Conservation (phyloP, 2,888 invertebrate species). For the Euzetes globulus region DNA sequence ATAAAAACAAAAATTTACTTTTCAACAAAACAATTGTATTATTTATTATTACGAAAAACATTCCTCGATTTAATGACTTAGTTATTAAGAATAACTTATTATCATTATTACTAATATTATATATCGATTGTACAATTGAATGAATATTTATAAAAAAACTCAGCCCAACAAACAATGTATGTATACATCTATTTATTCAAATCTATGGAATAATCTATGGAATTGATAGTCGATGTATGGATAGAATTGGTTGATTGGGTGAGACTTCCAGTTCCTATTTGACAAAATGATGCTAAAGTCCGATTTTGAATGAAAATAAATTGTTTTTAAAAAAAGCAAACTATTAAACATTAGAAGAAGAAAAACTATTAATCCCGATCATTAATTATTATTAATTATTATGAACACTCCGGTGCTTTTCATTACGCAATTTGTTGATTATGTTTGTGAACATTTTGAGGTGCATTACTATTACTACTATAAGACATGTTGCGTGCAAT, state of each 20-base stretch:
- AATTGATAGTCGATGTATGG: background rate
- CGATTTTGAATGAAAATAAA: slow-evolving; percentile 12
- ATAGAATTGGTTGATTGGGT: background rate
- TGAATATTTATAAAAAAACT: slow-evolving; percentile 3
- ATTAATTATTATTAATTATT: slow-evolving; percentile 7
- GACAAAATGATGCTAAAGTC: slow-evolving; percentile 1
- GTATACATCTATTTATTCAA: background rate
- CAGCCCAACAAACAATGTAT: background rate
- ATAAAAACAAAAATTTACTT: slow-evolving; percentile 4
- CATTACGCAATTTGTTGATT: slow-evolving; percentile 27
- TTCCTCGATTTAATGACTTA: slow-evolving; percentile 27
- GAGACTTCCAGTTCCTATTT: slow-evolving; percentile 30
- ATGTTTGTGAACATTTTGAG: slow-evolving; percentile 20
- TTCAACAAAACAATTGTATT: slow-evolving; percentile 18
- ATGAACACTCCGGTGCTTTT: slow-evolving; percentile 24
- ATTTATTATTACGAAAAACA: slow-evolving; percentile 11
- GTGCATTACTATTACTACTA: slow-evolving; percentile 22
- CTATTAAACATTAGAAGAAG: slow-evolving; percentile 1
- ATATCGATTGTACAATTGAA: slow-evolving; percentile 18
- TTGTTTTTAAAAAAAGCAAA: slow-evolving; percentile 22
- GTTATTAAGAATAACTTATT: slow-evolving; percentile 23
- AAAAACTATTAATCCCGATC: background rate
- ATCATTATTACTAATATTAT: slow-evolving; percentile 25
- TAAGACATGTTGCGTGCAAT: slow-evolving; percentile 26
- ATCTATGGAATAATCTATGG: background rate